Evolutionary conservation across 2,113 vertebrate species (phyloP).

Genomic region (Sula dactylatra): DNA sequence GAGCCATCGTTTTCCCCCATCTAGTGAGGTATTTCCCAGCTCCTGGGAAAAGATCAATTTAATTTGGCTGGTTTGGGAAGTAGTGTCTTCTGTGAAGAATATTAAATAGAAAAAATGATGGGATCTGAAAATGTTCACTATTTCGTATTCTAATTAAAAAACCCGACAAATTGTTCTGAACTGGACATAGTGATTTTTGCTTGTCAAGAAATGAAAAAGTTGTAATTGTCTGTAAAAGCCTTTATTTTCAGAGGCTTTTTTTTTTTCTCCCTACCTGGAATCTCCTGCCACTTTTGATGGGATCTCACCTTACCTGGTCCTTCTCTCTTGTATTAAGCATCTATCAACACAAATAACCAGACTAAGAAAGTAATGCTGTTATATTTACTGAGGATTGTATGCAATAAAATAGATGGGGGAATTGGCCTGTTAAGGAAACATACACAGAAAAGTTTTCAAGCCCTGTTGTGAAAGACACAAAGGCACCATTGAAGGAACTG

Average conservation of each 20-base stretch:
- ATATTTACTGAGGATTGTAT: neutral
- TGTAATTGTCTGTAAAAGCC: neutral
- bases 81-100: neutral
- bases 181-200: neutral
- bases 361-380: neutral
- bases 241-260: neutral
- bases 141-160: neutral
- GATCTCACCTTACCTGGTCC: neutral
- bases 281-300: neutral
- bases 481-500: neutral
- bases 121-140: neutral
- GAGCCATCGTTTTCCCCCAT: neutral
- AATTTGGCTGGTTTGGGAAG: neutral
- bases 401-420: neutral
- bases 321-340: neutral
- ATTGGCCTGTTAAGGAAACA: neutral
- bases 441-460: neutral
- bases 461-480: neutral
- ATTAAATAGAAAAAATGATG: neutral
- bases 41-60: neutral
- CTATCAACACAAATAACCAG: neutral
- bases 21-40: neutral
- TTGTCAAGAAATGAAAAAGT: neutral
- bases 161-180: neutral
- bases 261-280: neutral